These are phyloP conservation scores for Atractosteus spatula DNA, from an alignment of 2,113 vertebrate genomes.

Conservation along the genomic window DNA sequence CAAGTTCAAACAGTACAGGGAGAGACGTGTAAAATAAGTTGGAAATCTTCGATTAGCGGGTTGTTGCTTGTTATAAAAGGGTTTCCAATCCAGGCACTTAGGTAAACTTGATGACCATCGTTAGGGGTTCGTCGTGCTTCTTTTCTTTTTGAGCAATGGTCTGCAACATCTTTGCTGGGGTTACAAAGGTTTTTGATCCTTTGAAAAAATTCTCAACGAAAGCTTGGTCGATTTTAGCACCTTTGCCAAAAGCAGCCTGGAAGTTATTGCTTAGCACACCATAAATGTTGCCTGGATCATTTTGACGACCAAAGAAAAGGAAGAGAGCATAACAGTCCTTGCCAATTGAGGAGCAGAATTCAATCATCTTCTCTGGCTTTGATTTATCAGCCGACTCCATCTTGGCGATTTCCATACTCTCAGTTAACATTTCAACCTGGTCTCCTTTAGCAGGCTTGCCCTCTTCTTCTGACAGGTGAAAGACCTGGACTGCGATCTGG, in stretches of 20 bases:
- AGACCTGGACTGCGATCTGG: conserved; percentile 61
- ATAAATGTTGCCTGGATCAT: conserved; percentile 52
- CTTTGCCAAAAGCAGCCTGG: conserved; percentile 49
- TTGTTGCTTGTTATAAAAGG: background rate
- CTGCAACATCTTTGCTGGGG: conserved; percentile 59
- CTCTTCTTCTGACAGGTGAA: conserved; percentile 42
- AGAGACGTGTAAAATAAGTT: no score
- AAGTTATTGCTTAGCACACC: conserved; percentile 71
- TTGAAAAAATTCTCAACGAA: conserved; percentile 66
- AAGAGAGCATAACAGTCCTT: conserved; percentile 69
- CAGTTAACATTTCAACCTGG: conserved; percentile 10
- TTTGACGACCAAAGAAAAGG: conserved; percentile 58
- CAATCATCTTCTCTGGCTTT: conserved; percentile 52
- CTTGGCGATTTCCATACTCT: conserved; percentile 50
- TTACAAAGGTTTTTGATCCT: conserved; percentile 51
- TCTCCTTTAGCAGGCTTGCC: background rate
- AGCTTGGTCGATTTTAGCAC: conserved; percentile 45
- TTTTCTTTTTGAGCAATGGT: conserved; percentile 39
- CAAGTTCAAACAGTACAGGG: no score
- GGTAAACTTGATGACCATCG: conserved; percentile 64
- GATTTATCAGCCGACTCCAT: conserved; percentile 43
- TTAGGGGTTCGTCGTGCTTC: conserved; percentile 43
- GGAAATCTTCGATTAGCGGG: no score
- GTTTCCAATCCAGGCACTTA: conserved; percentile 27
- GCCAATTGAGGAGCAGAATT: conserved; percentile 63